A percentile compares a stretch with the other conserved stretches of the same genome.
Conservation (phyloP, 2,797 vertebrate species). For the Hoplostethus mediterraneus region DNA sequence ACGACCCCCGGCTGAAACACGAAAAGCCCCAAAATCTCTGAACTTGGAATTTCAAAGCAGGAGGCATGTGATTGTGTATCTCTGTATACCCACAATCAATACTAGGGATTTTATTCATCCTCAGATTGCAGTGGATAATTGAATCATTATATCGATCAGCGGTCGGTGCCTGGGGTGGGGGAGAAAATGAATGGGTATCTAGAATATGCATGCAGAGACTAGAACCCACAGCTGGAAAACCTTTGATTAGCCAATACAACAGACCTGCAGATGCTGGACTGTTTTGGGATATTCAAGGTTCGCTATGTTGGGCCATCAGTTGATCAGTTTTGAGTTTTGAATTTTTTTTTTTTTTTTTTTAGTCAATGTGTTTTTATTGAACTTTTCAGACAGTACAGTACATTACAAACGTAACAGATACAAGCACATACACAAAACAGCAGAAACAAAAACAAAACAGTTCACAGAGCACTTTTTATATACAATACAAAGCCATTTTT, state of each 20-base stretch:
- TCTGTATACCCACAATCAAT: neutral
- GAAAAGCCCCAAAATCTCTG: neutral
- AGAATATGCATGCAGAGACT: neutral
- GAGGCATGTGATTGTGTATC: neutral
- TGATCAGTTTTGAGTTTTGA: too few relatives aligned
- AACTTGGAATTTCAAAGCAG: neutral
- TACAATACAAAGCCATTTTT: too few relatives aligned
- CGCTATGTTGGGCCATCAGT: too few relatives aligned
- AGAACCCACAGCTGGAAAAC: neutral
- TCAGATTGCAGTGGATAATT: constrained; percentile 1
- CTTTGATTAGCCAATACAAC: neutral
- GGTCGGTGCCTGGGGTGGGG: constrained; percentile 4
- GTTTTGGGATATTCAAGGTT: too few relatives aligned
- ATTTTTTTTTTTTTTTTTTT: too few relatives aligned
- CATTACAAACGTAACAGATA: too few relatives aligned
- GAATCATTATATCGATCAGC: constrained; percentile 13
- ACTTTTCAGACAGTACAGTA: too few relatives aligned
- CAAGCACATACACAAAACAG: too few relatives aligned
- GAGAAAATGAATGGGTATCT: neutral
- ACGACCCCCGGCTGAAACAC: constrained; percentile 15
- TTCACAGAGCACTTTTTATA: too few relatives aligned
- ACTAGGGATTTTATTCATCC: neutral
- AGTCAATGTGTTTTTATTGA: too few relatives aligned
- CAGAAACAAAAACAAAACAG: too few relatives aligned
- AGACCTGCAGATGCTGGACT: too few relatives aligned